Conservation (phyloP, 1,140 invertebrate species). For the Listronotus bonariensis region DNA sequence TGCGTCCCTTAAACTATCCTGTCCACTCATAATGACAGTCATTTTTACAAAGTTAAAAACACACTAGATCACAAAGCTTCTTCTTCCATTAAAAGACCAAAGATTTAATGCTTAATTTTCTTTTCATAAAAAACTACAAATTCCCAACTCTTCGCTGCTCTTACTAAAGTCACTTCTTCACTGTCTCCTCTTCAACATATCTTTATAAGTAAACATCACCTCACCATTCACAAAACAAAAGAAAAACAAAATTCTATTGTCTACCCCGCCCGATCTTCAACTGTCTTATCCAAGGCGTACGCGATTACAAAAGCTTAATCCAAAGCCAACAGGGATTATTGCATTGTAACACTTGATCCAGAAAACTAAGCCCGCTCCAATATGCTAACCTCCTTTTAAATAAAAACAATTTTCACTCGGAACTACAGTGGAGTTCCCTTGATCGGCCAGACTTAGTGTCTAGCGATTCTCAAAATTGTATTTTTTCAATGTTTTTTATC, state of each 20-base stretch:
- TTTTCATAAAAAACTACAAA: no score
- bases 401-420: constrained; percentile 24
- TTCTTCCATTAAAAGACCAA: not conserved
- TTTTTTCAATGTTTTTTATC: no score
- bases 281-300: no score
- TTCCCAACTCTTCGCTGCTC: not conserved
- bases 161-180: not conserved
- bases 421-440: constrained; percentile 17
- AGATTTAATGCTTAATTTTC: not conserved
- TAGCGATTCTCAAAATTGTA: not conserved
- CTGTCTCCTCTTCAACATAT: not conserved
- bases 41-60: constrained; percentile 1
- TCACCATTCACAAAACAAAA: no score
- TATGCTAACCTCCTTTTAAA: constrained; percentile 12
- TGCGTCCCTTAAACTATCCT: constrained; percentile 23
- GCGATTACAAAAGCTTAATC: not conserved
- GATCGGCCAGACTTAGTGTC: constrained; percentile 6
- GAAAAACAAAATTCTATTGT: no score
- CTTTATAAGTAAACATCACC: no score
- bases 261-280: no score
- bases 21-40: constrained; percentile 24
- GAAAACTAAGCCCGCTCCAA: not conserved
- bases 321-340: constrained; percentile 3
- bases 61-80: not conserved
- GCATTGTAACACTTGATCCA: not conserved